A percentile compares a stretch with the other conserved stretches of the same genome.
These are phyloP conservation scores for Scomber scombrus DNA, from an alignment of 2,113 vertebrate genomes.

Conservation along the genomic window DNA sequence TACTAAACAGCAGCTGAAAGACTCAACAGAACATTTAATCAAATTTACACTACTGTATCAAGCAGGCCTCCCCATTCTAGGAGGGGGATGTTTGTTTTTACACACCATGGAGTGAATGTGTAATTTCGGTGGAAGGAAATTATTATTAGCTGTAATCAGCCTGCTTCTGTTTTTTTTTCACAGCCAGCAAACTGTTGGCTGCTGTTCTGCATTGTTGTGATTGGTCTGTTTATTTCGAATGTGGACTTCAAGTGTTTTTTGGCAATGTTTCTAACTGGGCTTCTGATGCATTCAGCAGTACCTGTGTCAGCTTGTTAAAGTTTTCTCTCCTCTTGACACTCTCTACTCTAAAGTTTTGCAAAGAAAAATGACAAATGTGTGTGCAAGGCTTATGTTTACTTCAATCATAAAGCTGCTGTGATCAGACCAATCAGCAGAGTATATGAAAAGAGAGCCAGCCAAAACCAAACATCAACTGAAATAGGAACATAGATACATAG, in stretches of 20 bases:
- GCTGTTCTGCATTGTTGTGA: neutral
- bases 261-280: neutral
- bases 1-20: slow-evolving; percentile 32
- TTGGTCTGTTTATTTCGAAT: neutral
- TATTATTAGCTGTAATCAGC: slow-evolving; percentile 16
- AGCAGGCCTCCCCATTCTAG: neutral
- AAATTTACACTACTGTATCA: slow-evolving; percentile 32
- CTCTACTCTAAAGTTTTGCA: neutral
- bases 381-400: neutral
- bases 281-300: neutral
- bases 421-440: neutral
- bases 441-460: neutral
- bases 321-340: neutral
- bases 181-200: neutral
- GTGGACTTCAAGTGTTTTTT: neutral
- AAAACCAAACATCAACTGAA: neutral
- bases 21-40: slow-evolving; percentile 1
- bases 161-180: neutral
- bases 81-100: slow-evolving; percentile 14
- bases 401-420: neutral
- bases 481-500: neutral
- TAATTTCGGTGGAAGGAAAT: neutral
- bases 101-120: neutral
- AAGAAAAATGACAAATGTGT: neutral
- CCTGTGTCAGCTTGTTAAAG: slow-evolving; percentile 11